Evolutionary conservation across 1,140 invertebrate species (phyloP).

Genomic region (Mactra quadrangularis): DNA sequence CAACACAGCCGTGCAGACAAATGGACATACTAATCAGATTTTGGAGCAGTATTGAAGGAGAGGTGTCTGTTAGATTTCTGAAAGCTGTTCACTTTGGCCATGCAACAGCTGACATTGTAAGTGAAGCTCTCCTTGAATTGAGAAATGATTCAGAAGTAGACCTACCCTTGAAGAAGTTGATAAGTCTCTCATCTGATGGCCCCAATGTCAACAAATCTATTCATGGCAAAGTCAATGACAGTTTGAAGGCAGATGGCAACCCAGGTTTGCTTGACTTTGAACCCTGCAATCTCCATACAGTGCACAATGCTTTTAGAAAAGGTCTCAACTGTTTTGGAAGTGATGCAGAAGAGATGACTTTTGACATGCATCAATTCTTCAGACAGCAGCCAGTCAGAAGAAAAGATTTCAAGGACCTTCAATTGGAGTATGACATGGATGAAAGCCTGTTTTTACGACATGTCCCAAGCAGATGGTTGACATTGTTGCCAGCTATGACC

Average conservation of each 20-base stretch:
- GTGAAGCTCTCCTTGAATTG: slow-evolving; percentile 40
- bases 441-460: slow-evolving; percentile 28
- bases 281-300: slow-evolving; percentile 50
- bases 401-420: slow-evolving; percentile 47
- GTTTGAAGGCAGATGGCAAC: slow-evolving; percentile 13
- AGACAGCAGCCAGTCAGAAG: slow-evolving; percentile 23
- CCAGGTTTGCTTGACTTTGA: slow-evolving; percentile 27
- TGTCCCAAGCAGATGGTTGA: slow-evolving; percentile 40
- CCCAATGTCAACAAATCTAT: slow-evolving; percentile 52
- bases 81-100: slow-evolving; percentile 54
- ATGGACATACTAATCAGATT: slow-evolving; percentile 49
- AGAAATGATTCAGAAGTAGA: slow-evolving; percentile 9
- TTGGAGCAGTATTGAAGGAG: slow-evolving; percentile 47
- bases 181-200: slow-evolving; percentile 47
- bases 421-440: slow-evolving; percentile 45
- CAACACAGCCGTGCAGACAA: slow-evolving; percentile 12
- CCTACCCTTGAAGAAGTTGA: slow-evolving; percentile 3
- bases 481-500: slow-evolving; percentile 23
- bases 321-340: slow-evolving; percentile 13
- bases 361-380: slow-evolving; percentile 29
- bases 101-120: slow-evolving; percentile 41
- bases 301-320: slow-evolving; percentile 47
- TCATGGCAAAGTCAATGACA: slow-evolving; percentile 21
- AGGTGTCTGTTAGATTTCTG: slow-evolving; percentile 18
- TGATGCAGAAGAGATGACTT: slow-evolving; percentile 46